Percentiles rank a stretch among this genome's conserved stretches.
Evolutionary conservation across 2,113 vertebrate genomes (phyloP).

Genomic region (Vidua macroura): DNA sequence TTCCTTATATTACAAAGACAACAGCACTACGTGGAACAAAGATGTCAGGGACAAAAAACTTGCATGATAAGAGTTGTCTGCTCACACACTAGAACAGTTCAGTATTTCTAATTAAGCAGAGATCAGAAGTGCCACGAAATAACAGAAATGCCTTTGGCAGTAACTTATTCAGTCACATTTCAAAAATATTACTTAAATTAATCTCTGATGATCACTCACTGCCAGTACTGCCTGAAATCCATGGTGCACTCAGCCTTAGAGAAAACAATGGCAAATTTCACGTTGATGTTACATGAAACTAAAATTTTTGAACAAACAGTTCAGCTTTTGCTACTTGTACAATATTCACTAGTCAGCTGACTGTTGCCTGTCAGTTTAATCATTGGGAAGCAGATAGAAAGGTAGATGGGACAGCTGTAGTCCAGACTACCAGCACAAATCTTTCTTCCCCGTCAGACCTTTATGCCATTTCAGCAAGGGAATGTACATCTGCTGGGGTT

Average conservation of each 20-base stretch:
- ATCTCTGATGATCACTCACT: background rate
- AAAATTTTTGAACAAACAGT: background rate
- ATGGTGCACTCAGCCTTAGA: background rate
- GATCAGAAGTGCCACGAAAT: background rate
- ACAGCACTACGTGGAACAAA: background rate
- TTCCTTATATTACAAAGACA: background rate
- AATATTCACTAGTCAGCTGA: background rate
- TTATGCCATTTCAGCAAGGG: background rate
- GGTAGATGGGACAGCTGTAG: accelerated
- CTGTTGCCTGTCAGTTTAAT: background rate
- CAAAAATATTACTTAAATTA: background rate
- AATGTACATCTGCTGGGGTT: background rate
- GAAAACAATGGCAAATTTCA: background rate
- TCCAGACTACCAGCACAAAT: background rate
- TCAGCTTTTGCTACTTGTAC: background rate
- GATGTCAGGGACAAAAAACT: background rate
- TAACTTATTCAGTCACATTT: background rate
- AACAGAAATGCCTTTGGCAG: background rate
- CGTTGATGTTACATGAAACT: background rate
- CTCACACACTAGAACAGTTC: background rate
- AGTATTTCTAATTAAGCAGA: background rate
- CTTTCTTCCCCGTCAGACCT: background rate
- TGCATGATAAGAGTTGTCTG: accelerated
- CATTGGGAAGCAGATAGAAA: background rate
- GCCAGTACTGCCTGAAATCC: background rate